A percentile compares a stretch with the other conserved stretches of the same genome.
phyloP scores from a whole-genome alignment of 1,140 invertebrate species.

The Neuroterus valhalla region DNA sequence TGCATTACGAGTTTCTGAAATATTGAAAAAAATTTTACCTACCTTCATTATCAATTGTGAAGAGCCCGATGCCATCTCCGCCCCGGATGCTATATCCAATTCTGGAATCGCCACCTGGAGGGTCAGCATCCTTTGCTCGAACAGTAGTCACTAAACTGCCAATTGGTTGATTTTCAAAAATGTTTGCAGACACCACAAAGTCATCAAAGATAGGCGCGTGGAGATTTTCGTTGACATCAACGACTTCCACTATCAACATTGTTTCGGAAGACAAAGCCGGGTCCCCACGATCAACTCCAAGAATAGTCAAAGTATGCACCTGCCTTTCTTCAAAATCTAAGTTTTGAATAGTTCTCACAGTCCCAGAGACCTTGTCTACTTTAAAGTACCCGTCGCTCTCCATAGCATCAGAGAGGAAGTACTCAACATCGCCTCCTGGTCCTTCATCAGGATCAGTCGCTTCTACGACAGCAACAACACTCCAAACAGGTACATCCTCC shows the following conservation, averaged over 20 bases:
- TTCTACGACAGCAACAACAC: constrained; percentile 88
- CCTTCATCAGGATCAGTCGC: constrained; percentile 93
- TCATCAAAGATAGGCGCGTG: constrained; percentile 90
- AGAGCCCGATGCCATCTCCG: constrained; percentile 92
- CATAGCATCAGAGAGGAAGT: constrained; percentile 83
- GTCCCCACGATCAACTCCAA: constrained; percentile 86
- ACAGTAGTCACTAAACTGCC: constrained; percentile 86
- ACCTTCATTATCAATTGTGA: constrained; percentile 94
- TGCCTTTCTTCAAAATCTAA: constrained; percentile 93
- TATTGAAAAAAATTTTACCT: constrained; percentile 59
- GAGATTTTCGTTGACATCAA: constrained; percentile 95
- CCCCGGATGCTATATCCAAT: constrained; percentile 91
- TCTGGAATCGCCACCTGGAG: constrained; percentile 84
- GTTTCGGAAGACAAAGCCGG: constrained; percentile 84
- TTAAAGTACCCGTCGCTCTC: constrained; percentile 81
- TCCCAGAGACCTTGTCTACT: constrained; percentile 89
- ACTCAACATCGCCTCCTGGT: constrained; percentile 84
- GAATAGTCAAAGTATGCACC: constrained; percentile 89
- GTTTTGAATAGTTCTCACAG: constrained; percentile 83
- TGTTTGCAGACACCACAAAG: constrained; percentile 82
- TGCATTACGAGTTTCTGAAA: background rate
- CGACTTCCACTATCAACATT: constrained; percentile 88
- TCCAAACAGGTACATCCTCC: constrained; percentile 93
- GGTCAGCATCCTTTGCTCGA: constrained; percentile 86
- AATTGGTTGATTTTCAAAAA: constrained; percentile 85